Evolutionary conservation across 1,140 invertebrate species (phyloP), one percentile per base, ranked within the genome.

Genomic region (Carposina sasakii): DNA sequence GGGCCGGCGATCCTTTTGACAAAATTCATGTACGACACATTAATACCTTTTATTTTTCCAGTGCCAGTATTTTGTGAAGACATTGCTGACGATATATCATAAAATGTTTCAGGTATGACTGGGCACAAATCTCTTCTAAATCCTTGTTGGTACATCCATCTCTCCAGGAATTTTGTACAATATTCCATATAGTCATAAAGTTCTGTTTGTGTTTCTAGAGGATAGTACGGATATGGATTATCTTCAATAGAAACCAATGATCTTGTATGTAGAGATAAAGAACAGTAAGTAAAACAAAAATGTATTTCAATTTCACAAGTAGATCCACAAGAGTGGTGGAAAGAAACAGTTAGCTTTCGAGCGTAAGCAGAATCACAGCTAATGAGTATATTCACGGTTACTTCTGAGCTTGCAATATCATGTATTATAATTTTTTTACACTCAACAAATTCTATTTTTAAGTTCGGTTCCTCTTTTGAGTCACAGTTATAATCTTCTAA

Each of bases 111-210:
- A 22, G 79, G 79, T 51, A 83, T 81, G 24, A 67, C 56, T 1
- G 79, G 77, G 60, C 67, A 78, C 31, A 83, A 63, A 54, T 83
- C 79, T 64, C 75, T 76, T 21, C 71, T 62, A 55, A 83, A 83
- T 16, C 79, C 79, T 72, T 83, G 76, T 54, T 76, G 67, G 62
- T 73, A 83, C 76, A 83, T 74, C 79, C 79, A 83, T 45, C 71
- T 75, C 52, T 83, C 77, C 24, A 83, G 54, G 60, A 83, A 83
- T 24, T 47, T 52, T 15, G 50, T 46, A 53, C 72, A 68, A 4
- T 22, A 54, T 48, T 75, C 71, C 60, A 83, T 64, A 34, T 83
- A 81, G 5, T 74, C 48, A 55, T 58, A 73, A 17, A 78, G 43
- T 21, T 67, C 52, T 6, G 3, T 41, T 66, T 81, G 65, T 31